phyloP scores from a whole-genome alignment of 2,888 invertebrate genomes.

The Heliconius cydno region DNA sequence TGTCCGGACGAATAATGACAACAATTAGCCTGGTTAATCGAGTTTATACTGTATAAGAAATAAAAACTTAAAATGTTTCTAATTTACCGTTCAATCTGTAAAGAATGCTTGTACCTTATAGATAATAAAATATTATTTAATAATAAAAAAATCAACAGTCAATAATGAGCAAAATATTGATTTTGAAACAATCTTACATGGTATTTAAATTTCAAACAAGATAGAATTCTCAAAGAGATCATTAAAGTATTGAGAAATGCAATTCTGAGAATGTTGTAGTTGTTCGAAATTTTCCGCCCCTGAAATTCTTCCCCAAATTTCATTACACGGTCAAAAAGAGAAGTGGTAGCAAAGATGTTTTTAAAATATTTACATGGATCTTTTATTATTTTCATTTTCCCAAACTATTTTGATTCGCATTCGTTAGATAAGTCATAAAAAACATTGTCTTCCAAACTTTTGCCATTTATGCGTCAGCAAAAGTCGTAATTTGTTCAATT shows the following conservation, averaged over 20 bases:
- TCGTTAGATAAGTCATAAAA: background rate
- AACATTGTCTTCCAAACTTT: too few species aligned
- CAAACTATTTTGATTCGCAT: background rate
- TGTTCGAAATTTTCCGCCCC: background rate
- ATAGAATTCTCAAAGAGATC: background rate
- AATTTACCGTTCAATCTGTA: background rate
- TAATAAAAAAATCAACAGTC: background rate
- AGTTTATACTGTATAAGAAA: background rate
- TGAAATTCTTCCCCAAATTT: background rate
- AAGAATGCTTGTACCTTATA: background rate
- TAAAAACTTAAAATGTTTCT: background rate
- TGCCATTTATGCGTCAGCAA: too few species aligned
- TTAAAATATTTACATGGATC: background rate
- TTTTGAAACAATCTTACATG: background rate
- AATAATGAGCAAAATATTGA: background rate
- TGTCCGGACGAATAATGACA: too few species aligned
- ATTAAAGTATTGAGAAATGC: background rate
- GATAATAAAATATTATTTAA: background rate
- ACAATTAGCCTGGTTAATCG: too few species aligned
- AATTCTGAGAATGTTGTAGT: background rate
- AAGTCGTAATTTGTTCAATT: too few species aligned
- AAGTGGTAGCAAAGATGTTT: background rate
- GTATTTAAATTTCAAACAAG: background rate
- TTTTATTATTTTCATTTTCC: background rate
- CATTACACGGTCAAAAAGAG: background rate